phyloP scores from a whole-genome alignment of 1,140 invertebrate species.

The Pseudobourletiella spinata region DNA sequence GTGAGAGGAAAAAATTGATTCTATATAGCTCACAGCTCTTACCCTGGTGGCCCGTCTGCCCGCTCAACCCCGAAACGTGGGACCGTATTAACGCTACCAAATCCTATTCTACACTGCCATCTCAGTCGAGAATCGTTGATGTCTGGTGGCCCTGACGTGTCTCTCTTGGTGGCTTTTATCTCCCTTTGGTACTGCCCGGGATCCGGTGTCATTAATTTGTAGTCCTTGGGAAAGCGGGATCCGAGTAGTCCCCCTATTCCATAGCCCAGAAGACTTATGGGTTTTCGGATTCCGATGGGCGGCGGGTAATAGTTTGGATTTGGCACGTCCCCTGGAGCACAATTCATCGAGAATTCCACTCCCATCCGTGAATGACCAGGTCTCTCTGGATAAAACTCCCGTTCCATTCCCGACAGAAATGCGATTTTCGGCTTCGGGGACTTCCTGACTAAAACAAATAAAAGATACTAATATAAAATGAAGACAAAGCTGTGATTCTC shows the following conservation, averaged over 20 bases:
- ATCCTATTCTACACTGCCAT: slow-evolving; percentile 2
- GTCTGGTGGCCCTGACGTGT: neutral
- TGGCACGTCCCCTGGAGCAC: neutral
- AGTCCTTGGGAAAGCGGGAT: slow-evolving; percentile 1
- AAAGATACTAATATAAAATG: neutral
- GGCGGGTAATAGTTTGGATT: slow-evolving; percentile 7
- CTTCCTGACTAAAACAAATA: neutral
- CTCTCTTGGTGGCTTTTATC: neutral
- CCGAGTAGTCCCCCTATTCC: slow-evolving; percentile 8
- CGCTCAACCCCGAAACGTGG: neutral
- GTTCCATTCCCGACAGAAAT: slow-evolving; percentile 12
- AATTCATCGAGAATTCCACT: neutral
- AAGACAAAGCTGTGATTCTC: neutral
- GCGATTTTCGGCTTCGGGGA: slow-evolving; percentile 13
- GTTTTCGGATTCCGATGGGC: slow-evolving; percentile 2
- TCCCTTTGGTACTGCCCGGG: slow-evolving; percentile 10
- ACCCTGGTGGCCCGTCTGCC: slow-evolving; percentile 3
- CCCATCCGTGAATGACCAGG: slow-evolving; percentile 8
- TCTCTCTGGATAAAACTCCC: slow-evolving; percentile 14
- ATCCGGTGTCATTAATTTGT: neutral
- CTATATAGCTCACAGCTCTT: neutral
- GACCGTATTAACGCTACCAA: neutral
- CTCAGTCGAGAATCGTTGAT: neutral
- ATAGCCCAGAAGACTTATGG: slow-evolving; percentile 8
- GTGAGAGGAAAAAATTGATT: too few relatives aligned